Evolutionary conservation across 2,888 invertebrate species (phyloP).

Genomic region (Aleiodes leptofemur): DNA sequence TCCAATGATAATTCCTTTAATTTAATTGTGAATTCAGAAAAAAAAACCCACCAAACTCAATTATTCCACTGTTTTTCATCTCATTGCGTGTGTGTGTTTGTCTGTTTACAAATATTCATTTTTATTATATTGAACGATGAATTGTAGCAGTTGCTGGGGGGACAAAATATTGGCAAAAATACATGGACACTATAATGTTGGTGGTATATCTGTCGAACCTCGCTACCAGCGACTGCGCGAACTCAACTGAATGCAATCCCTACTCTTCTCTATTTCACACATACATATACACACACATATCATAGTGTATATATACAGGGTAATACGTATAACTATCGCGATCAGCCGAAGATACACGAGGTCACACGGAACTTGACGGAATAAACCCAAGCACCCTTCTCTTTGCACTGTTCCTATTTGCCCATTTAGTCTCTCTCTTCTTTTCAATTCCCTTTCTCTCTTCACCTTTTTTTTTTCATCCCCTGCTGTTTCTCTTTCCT

Average conservation of each 20-base stretch:
- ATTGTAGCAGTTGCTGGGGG: constrained; percentile 44
- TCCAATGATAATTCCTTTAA: no score
- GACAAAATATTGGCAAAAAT: constrained; percentile 34
- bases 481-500: background rate
- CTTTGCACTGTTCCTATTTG: background rate
- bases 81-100: background rate
- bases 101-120: constrained; percentile 3
- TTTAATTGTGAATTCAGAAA: background rate
- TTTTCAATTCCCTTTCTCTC: background rate
- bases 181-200: constrained; percentile 38
- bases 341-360: constrained; percentile 54
- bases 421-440: background rate
- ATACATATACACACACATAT: constrained; percentile 42
- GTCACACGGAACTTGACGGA: constrained; percentile 58
- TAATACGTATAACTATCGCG: constrained; percentile 51
- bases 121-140: constrained; percentile 2
- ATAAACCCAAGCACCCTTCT: constrained; percentile 32
- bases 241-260: constrained; percentile 64
- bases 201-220: constrained; percentile 48
- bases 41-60: background rate
- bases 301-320: constrained; percentile 43
- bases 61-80: background rate
- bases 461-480: background rate
- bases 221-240: constrained; percentile 65
- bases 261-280: constrained; percentile 20